Evolutionary conservation across 2,888 invertebrate genomes (phyloP), one percentile per base, ranked within the genome.

Genomic region (Dione vanillae): DNA sequence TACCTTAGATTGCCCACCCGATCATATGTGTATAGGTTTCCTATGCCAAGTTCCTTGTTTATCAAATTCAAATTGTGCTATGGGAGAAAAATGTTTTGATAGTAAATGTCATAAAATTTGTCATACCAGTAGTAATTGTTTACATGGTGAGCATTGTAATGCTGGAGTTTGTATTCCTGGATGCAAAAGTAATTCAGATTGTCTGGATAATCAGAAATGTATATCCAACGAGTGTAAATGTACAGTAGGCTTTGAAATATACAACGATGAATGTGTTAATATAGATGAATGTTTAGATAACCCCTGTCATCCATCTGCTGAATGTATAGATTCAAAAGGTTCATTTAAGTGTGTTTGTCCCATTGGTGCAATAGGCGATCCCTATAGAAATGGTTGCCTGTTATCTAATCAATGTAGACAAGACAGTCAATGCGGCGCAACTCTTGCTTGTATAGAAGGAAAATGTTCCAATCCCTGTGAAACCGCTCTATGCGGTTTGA

Each of bases 71-170:
- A 94, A 95, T 27, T 98, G 98, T 83, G 98, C 97, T 0, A 94
- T 96, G 52, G 98, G 98, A 14, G 98, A 98, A 89, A 95, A 96
- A 73, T 98, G 98, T 81, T 94, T 94, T 72, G 96, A 96, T 78
- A 96, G 95, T 76, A 94, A 96, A 75, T 98, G 98, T 80, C 94
- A 96, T 20, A 98, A 97, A 92, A 95, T 98, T 45, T 98, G 98
- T 84, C 97, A 97, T 82, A 96, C 96, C 11, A 97, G 97, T 83
- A 97, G 96, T 81, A 98, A 98, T 82, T 98, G 98, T 80, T 93
- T 98, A 78, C 96, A 97, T 2, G 98, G 98, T 62, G 98, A 98
- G 91, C 95, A 98, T 71, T 98, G 98, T 79, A 95, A 95, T 75
- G 95, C 95, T 73, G 97, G 98, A 66, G 94, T 96, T 52, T 98